Evolutionary conservation across 2,113 vertebrate species (phyloP).

Genomic region (Anoplopoma fimbria): DNA sequence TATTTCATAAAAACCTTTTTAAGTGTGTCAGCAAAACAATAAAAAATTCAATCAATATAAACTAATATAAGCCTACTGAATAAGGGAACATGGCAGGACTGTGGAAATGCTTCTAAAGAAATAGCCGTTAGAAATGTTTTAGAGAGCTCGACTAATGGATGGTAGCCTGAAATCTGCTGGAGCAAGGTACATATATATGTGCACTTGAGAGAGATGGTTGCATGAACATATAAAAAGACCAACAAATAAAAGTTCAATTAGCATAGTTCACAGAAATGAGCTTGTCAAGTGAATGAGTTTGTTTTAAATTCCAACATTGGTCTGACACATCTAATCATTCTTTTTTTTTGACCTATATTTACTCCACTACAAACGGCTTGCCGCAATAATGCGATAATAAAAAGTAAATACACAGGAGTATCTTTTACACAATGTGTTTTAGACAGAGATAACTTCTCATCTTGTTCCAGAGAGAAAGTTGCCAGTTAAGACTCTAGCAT

Average conservation of each 20-base stretch:
- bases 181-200: not conserved
- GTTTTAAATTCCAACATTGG: not conserved
- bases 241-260: not conserved
- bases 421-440: not conserved
- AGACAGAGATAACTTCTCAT: constrained; percentile 20
- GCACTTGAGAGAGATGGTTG: not conserved
- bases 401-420: not conserved
- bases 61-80: not conserved
- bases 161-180: not conserved
- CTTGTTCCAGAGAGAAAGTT: constrained; percentile 10
- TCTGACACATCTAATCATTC: not conserved
- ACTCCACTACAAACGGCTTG: not conserved
- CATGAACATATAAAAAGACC: not conserved
- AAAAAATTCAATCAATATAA: constrained; percentile 46
- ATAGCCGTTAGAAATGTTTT: constrained; percentile 7
- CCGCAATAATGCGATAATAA: too few relatives aligned
- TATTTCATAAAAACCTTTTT: constrained; percentile 36
- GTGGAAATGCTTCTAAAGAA: constrained; percentile 18
- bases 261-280: not conserved
- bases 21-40: constrained; percentile 12
- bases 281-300: not conserved
- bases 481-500: constrained; percentile 36
- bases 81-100: constrained; percentile 28
- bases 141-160: constrained; percentile 20
- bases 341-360: not conserved